A percentile compares a stretch with the other conserved stretches of the same genome.
Conservation (phyloP, 2,888 invertebrate species). For the Hyles lineata region DNA sequence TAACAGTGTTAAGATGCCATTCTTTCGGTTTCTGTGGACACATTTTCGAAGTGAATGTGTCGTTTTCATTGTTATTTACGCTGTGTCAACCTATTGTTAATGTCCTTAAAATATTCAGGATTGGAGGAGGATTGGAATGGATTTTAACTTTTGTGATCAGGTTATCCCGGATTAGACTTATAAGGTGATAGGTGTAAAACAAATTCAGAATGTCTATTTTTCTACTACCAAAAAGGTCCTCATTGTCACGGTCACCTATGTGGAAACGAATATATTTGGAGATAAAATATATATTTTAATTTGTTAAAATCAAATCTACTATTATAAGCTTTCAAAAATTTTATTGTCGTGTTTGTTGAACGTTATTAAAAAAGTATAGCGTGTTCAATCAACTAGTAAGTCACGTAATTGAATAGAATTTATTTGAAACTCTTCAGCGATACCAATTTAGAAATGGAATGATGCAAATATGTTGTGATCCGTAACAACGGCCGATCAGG, state of each 20-base stretch:
- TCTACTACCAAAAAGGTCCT: neutral
- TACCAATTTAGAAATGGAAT: too few species aligned
- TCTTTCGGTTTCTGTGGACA: conserved; percentile 21
- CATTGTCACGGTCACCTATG: neutral
- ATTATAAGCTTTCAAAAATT: too few species aligned
- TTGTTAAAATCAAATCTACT: too few species aligned
- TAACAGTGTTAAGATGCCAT: conserved; percentile 25
- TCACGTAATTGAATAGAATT: too few species aligned
- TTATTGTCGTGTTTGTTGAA: too few species aligned
- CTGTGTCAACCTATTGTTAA: conserved; percentile 3
- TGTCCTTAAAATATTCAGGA: conserved; percentile 12
- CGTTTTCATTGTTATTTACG: conserved; percentile 12
- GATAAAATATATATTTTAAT: too few species aligned
- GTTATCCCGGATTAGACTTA: neutral
- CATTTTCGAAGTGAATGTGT: conserved; percentile 19
- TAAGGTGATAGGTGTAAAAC: neutral
- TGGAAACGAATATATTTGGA: too few species aligned
- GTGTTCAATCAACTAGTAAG: too few species aligned
- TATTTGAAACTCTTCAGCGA: too few species aligned
- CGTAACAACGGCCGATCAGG: too few species aligned
- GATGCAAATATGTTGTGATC: too few species aligned
- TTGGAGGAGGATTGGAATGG: neutral
- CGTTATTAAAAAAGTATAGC: too few species aligned
- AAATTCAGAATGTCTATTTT: neutral
- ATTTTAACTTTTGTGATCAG: conserved; percentile 16